Conservation (phyloP, 2,888 invertebrate genomes). For the Atethmia centrago region DNA sequence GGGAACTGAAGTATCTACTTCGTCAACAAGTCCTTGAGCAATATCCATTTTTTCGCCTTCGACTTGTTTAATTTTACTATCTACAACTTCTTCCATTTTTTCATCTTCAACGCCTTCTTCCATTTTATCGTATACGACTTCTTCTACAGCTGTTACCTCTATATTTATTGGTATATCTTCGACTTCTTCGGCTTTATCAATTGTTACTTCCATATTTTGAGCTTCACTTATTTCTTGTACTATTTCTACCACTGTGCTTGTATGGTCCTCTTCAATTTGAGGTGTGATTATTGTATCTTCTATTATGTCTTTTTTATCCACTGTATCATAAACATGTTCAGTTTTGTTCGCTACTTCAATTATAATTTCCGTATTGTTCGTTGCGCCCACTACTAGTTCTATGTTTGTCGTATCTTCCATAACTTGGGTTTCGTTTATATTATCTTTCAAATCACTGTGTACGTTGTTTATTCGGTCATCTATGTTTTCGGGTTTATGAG, state of each 20-base stretch:
- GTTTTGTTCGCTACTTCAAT: constrained; percentile 31
- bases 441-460: constrained; percentile 5
- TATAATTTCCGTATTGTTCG: constrained; percentile 9
- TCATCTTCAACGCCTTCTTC: constrained; percentile 24
- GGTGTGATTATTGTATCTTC: constrained; percentile 6
- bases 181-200: constrained; percentile 28
- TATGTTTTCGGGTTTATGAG: constrained; percentile 1
- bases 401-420: constrained; percentile 18
- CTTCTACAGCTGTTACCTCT: constrained; percentile 42
- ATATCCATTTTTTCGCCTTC: constrained; percentile 25
- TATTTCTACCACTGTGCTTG: constrained; percentile 14
- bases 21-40: constrained; percentile 18
- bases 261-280: constrained; percentile 16
- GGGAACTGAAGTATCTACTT: constrained; percentile 41
- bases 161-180: constrained; percentile 30
- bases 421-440: constrained; percentile 2
- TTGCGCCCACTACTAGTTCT: constrained; percentile 21
- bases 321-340: constrained; percentile 28
- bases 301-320: constrained; percentile 3
- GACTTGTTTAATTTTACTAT: constrained; percentile 14
- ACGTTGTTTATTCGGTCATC: constrained; percentile 11
- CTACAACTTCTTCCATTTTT: constrained; percentile 25
- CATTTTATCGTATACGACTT: constrained; percentile 39
- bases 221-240: constrained; percentile 18
- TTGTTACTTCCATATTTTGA: constrained; percentile 36